Conservation (phyloP, 2,888 invertebrate species). For the Pharmacophagus antenor region DNA sequence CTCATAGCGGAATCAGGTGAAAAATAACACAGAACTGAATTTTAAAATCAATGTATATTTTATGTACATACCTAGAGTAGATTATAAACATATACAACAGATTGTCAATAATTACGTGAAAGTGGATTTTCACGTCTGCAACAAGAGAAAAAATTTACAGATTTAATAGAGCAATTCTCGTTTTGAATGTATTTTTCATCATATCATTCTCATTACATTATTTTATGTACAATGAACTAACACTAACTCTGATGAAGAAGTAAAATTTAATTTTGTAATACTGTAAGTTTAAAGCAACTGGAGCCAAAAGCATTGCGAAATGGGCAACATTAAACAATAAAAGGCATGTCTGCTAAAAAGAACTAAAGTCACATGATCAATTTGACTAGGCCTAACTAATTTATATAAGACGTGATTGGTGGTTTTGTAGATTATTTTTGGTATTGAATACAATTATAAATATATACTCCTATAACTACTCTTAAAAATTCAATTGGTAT, state of each 20-base stretch:
- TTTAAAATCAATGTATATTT: constrained; percentile 55
- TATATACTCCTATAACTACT: constrained; percentile 35
- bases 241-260: no score
- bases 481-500: constrained; percentile 34
- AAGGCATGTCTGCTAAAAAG: not conserved
- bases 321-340: no score
- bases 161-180: not conserved
- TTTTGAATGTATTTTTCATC: not conserved
- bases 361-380: constrained; percentile 34
- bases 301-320: not conserved
- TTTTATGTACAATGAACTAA: not conserved
- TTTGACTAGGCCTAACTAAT: constrained; percentile 67
- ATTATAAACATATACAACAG: constrained; percentile 35
- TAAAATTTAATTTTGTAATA: not conserved
- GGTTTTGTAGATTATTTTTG: constrained; percentile 69
- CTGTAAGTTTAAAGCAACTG: not conserved
- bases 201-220: not conserved
- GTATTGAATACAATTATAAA: constrained; percentile 59
- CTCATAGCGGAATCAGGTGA: no score
- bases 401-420: constrained; percentile 62
- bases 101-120: not conserved
- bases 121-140: not conserved
- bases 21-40: not conserved
- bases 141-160: not conserved
- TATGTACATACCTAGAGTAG: constrained; percentile 38